phyloP scores from a whole-genome alignment of 1,140 invertebrate species.

The Adelges cooleyi region DNA sequence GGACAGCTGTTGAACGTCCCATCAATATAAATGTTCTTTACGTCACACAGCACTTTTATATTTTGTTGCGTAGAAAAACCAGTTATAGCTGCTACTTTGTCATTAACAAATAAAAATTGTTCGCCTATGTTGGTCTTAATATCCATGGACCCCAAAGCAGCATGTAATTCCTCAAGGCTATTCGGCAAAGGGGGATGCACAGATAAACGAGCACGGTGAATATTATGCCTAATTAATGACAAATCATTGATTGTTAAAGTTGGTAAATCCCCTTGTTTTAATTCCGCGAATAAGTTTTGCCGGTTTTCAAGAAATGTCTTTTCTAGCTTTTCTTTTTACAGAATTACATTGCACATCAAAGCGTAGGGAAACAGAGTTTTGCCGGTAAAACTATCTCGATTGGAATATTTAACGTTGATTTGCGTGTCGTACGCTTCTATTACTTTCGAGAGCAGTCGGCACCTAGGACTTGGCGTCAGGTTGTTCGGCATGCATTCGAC shows the following conservation, averaged over 20 bases:
- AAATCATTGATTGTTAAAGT: background rate
- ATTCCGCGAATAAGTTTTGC: slow-evolving; percentile 1
- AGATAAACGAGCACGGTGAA: background rate
- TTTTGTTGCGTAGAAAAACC: no score
- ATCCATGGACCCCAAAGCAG: background rate
- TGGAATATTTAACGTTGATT: no score
- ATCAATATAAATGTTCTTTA: background rate
- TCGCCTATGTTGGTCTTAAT: background rate
- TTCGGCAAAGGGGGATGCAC: background rate
- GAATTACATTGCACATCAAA: no score
- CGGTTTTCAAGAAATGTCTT: slow-evolving; percentile 1
- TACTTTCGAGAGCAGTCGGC: no score
- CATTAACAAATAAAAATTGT: background rate
- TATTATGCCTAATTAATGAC: background rate
- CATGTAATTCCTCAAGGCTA: background rate
- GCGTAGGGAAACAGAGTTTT: no score
- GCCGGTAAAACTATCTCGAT: no score
- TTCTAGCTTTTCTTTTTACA: slow-evolving; percentile 3
- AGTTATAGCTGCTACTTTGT: background rate
- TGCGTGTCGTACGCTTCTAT: no score
- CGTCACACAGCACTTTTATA: background rate
- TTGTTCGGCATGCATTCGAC: no score
- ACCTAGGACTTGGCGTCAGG: no score
- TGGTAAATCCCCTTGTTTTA: background rate
- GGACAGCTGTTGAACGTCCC: no score